Conservation (phyloP, 1,140 invertebrate genomes). For the Patella vulgata region DNA sequence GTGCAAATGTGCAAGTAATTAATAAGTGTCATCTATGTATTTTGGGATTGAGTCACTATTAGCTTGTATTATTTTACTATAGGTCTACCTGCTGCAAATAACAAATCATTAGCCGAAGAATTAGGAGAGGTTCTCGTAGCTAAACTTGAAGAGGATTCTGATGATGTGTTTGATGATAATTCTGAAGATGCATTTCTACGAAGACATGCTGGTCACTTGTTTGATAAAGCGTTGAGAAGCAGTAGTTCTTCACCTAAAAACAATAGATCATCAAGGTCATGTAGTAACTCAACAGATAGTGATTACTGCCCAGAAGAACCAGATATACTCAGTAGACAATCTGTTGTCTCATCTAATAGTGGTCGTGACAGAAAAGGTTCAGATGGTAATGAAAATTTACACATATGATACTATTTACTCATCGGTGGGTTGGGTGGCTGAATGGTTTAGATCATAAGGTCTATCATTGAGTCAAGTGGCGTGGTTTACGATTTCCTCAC, state of each 20-base stretch:
- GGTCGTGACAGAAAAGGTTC: too few relatives aligned
- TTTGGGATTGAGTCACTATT: too few relatives aligned
- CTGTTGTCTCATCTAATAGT: constrained; percentile 8
- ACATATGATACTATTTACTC: too few relatives aligned
- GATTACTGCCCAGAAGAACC: constrained; percentile 39
- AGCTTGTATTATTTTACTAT: too few relatives aligned
- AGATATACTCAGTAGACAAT: constrained; percentile 7
- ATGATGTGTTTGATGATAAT: constrained; percentile 40
- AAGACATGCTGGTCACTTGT: constrained; percentile 39
- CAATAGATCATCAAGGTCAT: constrained; percentile 34
- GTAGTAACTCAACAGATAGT: constrained; percentile 32
- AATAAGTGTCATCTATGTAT: too few relatives aligned
- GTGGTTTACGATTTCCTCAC: too few relatives aligned
- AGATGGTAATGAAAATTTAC: too few relatives aligned
- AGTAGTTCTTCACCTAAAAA: constrained; percentile 41
- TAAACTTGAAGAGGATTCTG: constrained; percentile 20
- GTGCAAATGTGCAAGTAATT: too few relatives aligned
- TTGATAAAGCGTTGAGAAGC: constrained; percentile 30
- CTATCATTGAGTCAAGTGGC: too few relatives aligned
- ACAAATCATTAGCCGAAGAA: constrained; percentile 45
- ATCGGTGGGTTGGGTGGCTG: too few relatives aligned
- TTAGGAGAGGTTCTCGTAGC: constrained; percentile 36
- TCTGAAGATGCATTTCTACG: constrained; percentile 16
- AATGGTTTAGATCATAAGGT: too few relatives aligned
- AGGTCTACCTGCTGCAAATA: constrained; percentile 21